phyloP scores from a whole-genome alignment of 2,113 vertebrate species.

The Ochotona princeps region DNA sequence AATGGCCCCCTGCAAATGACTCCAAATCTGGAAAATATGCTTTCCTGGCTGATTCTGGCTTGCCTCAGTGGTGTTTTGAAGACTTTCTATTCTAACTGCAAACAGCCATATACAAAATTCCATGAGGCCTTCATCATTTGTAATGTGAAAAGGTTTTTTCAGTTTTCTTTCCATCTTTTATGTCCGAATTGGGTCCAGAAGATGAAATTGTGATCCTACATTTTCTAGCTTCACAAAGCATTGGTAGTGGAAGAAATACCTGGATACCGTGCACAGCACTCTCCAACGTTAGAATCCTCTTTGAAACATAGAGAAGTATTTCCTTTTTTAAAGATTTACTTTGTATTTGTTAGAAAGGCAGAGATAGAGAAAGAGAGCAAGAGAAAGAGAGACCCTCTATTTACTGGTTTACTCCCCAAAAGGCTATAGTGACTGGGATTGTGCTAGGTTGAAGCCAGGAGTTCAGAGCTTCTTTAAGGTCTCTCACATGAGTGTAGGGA shows the following conservation, averaged over 20 bases:
- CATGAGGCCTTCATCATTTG: constrained; percentile 71
- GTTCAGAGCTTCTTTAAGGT: too few species aligned
- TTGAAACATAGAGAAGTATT: neutral
- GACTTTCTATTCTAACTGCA: constrained; percentile 78
- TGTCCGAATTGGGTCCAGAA: constrained; percentile 70
- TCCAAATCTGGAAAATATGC: constrained; percentile 76
- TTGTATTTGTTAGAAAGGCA: too few species aligned
- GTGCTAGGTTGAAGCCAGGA: too few species aligned
- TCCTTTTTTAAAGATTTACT: too few species aligned
- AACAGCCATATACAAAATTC: constrained; percentile 71
- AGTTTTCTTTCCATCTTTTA: constrained; percentile 71
- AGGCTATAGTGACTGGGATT: too few species aligned
- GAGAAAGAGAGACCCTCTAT: too few species aligned
- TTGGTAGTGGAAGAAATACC: constrained; percentile 43
- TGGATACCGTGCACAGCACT: neutral
- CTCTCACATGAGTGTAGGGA: too few species aligned
- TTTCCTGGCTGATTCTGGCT: constrained; percentile 80
- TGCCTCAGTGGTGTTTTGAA: constrained; percentile 81
- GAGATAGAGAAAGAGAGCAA: too few species aligned
- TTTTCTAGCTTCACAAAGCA: constrained; percentile 14
- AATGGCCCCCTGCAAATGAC: constrained; percentile 46
- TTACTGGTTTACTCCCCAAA: too few species aligned
- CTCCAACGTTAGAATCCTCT: constrained; percentile 22
- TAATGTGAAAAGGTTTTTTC: constrained; percentile 69
- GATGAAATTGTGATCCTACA: constrained; percentile 56